Evolutionary conservation across 2,888 invertebrate genomes (phyloP).

Genomic region (Drosophila multiciliata): DNA sequence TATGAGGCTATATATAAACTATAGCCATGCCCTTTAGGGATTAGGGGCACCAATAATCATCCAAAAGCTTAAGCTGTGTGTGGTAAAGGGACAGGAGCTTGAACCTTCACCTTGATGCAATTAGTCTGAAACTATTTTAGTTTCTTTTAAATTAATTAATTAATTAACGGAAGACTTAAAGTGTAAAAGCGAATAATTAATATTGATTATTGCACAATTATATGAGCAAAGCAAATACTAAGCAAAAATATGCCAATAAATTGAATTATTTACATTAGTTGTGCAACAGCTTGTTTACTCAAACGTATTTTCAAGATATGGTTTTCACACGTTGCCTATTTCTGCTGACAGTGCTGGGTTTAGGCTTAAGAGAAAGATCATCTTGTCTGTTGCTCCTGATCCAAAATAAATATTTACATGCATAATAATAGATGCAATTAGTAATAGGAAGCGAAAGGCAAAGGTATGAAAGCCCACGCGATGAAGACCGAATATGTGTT

Average conservation of each 20-base stretch:
- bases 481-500: not conserved
- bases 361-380: not conserved
- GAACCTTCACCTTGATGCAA: not conserved
- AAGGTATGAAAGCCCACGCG: not conserved
- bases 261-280: not conserved
- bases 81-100: not conserved
- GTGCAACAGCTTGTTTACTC: slow-evolving; percentile 1
- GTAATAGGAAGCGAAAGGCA: not conserved
- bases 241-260: not conserved
- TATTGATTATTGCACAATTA: not conserved
- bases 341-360: not conserved
- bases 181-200: not conserved
- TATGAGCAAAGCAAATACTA: not conserved
- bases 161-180: not conserved
- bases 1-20: not conserved
- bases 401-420: not conserved
- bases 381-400: not conserved
- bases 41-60: not conserved
- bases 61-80: not conserved
- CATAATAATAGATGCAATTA: not conserved
- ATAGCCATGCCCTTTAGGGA: not conserved
- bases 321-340: not conserved
- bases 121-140: not conserved
- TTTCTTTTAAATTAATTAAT: not conserved
- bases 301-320: too few relatives aligned